Percentiles rank a stretch among this genome's conserved stretches.
phyloP scores from a whole-genome alignment of 2,797 vertebrate genomes.

The Caiman crocodilus region DNA sequence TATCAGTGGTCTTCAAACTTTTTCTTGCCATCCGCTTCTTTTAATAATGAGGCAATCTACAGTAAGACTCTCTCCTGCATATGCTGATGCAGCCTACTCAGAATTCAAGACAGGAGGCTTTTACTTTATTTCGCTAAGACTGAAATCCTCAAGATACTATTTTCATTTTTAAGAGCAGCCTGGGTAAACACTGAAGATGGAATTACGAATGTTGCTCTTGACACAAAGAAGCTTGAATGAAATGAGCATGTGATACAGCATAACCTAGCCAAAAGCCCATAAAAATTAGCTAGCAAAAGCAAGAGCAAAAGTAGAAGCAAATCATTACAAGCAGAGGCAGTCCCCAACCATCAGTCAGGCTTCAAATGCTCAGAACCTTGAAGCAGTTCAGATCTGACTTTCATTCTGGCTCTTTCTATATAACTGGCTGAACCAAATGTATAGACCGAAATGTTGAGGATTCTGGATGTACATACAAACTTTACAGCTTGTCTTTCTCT shows the following conservation, averaged over 20 bases:
- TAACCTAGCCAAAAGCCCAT: background rate
- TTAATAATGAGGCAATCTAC: constrained; percentile 65
- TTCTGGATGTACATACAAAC: background rate
- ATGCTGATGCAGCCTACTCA: constrained; percentile 63
- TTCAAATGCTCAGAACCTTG: constrained; percentile 1
- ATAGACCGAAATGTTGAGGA: background rate
- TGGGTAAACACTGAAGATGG: constrained; percentile 70
- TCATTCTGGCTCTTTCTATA: constrained; percentile 12
- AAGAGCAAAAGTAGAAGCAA: background rate
- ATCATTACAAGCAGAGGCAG: constrained; percentile 15
- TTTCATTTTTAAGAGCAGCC: constrained; percentile 72
- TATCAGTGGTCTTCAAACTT: constrained; percentile 59
- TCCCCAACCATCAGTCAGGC: background rate
- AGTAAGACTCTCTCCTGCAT: constrained; percentile 59
- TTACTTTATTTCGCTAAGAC: constrained; percentile 65
- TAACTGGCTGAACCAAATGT: background rate
- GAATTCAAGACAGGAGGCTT: constrained; percentile 69
- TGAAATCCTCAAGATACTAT: constrained; percentile 71
- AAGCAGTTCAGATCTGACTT: constrained; percentile 11
- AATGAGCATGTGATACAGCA: constrained; percentile 19
- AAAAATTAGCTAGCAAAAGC: background rate
- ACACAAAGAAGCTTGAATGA: constrained; percentile 58
- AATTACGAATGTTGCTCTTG: constrained; percentile 67
- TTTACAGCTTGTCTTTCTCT: background rate
- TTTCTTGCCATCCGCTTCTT: constrained; percentile 53